Percentiles rank a stretch among this genome's conserved stretches.
Evolutionary conservation across 2,888 invertebrate species (phyloP).

Genomic region (Acronicta aceris): DNA sequence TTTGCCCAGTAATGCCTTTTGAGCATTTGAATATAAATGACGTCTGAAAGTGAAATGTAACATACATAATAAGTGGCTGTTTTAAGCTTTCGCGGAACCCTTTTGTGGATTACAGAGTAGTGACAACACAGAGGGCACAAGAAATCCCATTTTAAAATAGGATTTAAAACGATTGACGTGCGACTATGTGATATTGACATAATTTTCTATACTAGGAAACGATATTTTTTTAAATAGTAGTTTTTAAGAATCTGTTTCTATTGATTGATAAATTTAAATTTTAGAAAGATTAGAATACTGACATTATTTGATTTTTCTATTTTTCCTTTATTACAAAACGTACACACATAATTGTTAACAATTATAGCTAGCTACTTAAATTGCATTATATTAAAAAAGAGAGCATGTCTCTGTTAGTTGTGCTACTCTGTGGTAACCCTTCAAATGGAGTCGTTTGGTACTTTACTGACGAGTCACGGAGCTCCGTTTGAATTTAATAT

Average conservation of each 20-base stretch:
- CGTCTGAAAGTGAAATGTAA: slow-evolving; percentile 90
- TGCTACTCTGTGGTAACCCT: slow-evolving; percentile 82
- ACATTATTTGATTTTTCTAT: too few relatives aligned
- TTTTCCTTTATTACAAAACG: too few relatives aligned
- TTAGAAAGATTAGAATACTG: too few relatives aligned
- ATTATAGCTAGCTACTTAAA: too few relatives aligned
- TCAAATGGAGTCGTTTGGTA: slow-evolving; percentile 87
- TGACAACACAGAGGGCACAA: slow-evolving; percentile 49
- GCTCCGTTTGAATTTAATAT: slow-evolving; percentile 87
- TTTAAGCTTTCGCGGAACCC: slow-evolving; percentile 88
- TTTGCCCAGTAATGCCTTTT: slow-evolving; percentile 88
- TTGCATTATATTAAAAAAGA: not conserved
- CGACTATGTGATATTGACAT: too few relatives aligned
- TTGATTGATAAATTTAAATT: too few relatives aligned
- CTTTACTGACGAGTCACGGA: slow-evolving; percentile 89
- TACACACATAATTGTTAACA: too few relatives aligned
- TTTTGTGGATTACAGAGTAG: slow-evolving; percentile 84
- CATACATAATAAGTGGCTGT: slow-evolving; percentile 90
- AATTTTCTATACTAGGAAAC: too few relatives aligned
- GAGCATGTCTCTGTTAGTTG: slow-evolving; percentile 36
- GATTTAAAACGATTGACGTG: not conserved
- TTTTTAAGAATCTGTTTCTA: too few relatives aligned
- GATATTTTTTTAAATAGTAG: too few relatives aligned
- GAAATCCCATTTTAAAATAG: slow-evolving; percentile 2
- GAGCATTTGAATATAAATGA: slow-evolving; percentile 90